Conservation (phyloP, 2,888 invertebrate genomes). For the Drosophila siamana region DNA sequence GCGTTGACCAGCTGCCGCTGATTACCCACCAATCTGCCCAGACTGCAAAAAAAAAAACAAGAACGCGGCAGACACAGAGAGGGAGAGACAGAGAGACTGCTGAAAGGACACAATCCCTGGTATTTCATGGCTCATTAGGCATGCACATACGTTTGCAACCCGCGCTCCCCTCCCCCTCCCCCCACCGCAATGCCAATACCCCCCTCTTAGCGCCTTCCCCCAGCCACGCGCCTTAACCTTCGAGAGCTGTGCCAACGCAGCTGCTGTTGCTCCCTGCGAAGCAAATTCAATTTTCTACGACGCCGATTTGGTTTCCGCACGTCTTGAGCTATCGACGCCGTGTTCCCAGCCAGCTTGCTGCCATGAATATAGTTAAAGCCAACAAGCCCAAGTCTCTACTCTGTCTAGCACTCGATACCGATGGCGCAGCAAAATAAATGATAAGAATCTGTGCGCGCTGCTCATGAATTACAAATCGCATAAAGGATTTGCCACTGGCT, state of each 20-base stretch:
- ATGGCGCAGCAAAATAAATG: slow-evolving; percentile 76
- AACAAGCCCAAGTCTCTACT: slow-evolving; percentile 36
- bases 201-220: too few relatives aligned
- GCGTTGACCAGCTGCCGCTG: slow-evolving; percentile 68
- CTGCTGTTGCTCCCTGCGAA: slow-evolving; percentile 23
- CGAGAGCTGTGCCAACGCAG: slow-evolving; percentile 1
- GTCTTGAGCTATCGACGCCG: slow-evolving; percentile 64
- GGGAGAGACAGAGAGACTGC: not conserved
- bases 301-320: slow-evolving; percentile 79
- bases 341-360: slow-evolving; percentile 4
- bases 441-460: slow-evolving; percentile 78
- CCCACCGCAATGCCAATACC: not conserved
- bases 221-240: not conserved
- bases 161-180: not conserved
- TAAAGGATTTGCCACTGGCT: slow-evolving; percentile 78
- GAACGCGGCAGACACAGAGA: not conserved
- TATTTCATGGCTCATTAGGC: slow-evolving; percentile 79
- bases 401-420: slow-evolving; percentile 58
- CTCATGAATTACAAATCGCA: slow-evolving; percentile 81
- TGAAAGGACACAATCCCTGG: slow-evolving; percentile 47
- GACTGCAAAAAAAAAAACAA: slow-evolving; percentile 34
- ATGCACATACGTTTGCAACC: slow-evolving; percentile 70
- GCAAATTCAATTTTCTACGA: slow-evolving; percentile 80
- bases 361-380: slow-evolving; percentile 77
- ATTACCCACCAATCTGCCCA: slow-evolving; percentile 57